These are phyloP conservation scores for Myotis myotis DNA, from an alignment of 2,797 vertebrate species.

Conservation along the genomic window DNA sequence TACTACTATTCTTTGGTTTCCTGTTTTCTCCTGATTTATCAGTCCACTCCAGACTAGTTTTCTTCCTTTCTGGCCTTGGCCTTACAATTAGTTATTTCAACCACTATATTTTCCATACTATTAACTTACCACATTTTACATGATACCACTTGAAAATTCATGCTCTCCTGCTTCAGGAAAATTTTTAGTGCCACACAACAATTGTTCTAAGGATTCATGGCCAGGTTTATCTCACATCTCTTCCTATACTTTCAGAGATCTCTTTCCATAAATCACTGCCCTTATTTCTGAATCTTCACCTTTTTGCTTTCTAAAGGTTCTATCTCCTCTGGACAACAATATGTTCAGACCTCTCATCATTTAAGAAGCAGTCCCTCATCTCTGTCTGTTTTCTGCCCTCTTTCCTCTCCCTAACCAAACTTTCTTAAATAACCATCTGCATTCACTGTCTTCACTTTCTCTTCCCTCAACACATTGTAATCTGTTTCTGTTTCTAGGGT, in stretches of 20 bases:
- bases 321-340: not conserved
- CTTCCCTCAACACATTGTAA: not conserved
- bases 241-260: not conserved
- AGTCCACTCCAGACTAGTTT: not conserved
- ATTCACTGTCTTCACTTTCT: not conserved
- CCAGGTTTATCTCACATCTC: not conserved
- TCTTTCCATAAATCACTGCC: not conserved
- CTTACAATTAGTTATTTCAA: not conserved
- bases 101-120: not conserved
- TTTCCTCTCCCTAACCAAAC: not conserved
- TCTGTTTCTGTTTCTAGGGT: not conserved
- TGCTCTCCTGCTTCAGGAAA: not conserved
- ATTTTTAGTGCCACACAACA: not conserved
- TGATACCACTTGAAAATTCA: not conserved
- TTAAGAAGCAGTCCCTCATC: not conserved
- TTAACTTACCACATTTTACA: not conserved
- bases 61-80: not conserved
- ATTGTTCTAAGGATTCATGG: not conserved
- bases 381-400: not conserved
- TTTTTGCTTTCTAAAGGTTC: not conserved
- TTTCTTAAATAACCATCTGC: slow-evolving; percentile 18
- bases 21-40: not conserved
- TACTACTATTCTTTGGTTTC: not conserved
- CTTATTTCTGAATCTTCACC: not conserved
- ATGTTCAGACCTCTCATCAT: not conserved